Evolutionary conservation across 2,888 invertebrate species (phyloP), one percentile per base, ranked within the genome.

Genomic region (Tanytarsus gracilentus): DNA sequence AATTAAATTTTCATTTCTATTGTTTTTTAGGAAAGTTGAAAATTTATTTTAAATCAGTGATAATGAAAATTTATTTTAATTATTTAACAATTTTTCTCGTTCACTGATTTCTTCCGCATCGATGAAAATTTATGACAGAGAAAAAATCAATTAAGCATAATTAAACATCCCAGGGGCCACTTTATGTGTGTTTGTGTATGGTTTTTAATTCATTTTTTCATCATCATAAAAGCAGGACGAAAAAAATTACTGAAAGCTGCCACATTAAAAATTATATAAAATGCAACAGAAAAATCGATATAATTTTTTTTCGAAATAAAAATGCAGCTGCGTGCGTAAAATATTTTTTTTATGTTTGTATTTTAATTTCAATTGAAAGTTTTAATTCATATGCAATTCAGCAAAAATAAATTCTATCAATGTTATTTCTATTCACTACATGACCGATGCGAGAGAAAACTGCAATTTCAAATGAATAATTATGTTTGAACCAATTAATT

Each of bases 141-240:
- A 44, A 18, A 44, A 58, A 58, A 58, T 58, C 58, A 58, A 58
- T 58, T 58, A 48, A 58, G 21, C 49, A 25, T 58, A 58, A 58
- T 58, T 58, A 58, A 58, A 58, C 25, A 40, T 29, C 48, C 30
- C 48, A 11, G 29, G 27, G 58, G 58, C 26, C 26, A 14, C 11
- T 29, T 11, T 27, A 11, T 55, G 21, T 21, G 4, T 44, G 39
- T 58, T 27, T 26, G 3, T 40, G 48, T 58, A 16, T n/a, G 27
- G 29, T 11, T 58, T 48, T 58, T 58, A 40, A 56, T 40, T 48
- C 16, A 6, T 49, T 26, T 49, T 49, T 25, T 49, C 27, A n/a
- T 49, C 49, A 49, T 49, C 16, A 16, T 16, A 49, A 14, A 49
- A 49, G 27, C 25, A 26, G 27, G 16, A 49, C 27, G 21, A 26